Base-by-base conservation (phyloP, 2,113 vertebrate species). In the Petromus typicus region DNA sequence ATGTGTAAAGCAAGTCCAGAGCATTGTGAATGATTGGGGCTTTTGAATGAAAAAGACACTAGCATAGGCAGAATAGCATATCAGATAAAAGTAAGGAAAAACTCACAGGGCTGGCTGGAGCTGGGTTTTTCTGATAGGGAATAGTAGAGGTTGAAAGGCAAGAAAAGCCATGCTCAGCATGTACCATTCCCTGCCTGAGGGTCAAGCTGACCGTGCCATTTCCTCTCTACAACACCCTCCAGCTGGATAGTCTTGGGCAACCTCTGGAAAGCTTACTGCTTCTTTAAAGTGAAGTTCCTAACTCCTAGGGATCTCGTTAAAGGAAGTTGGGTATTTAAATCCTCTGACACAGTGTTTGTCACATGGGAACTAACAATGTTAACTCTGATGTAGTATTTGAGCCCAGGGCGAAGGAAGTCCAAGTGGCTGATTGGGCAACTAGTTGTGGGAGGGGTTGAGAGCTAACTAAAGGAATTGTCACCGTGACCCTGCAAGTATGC, bases 361-460 rank as follows among this genome's bases (percentile, higher is more conserved):
- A 10, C 1, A 0, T 1, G 13, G 48, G 61, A 57, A 30, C 56
- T 43, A 17, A 18, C 34, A 1, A 10, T 12, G 5, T 23, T 3
- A 61, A 17, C 69, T 88, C n/a, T 13, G 7, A 76, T 43, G 54
- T 13, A 27, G 12, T 32, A 4, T 10, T 22, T n/a, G 67, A 73
- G 61, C 48, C 14, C 56, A 51, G 17, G 27, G 11, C 20, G 75
- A 75, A 40, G 54, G 48, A 86, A 51, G 43, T 73, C 43, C 37
- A 16, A 13, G 10, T 40, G 43, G 43, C 30, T 32, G 23, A 43
- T 18, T 18, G 25, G 43, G 32, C 40, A 54, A 45, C 37, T 34
- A 30, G n/a, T 32, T 32, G 8, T 34, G 30, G 23, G 34, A 61
- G 56, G 56, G 61, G n/a, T 51, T 37, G 4, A 4, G 17, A 27